These are phyloP conservation scores for Procambarus virginalis DNA, from an alignment of 1,140 invertebrate genomes.

Conservation along the genomic window DNA sequence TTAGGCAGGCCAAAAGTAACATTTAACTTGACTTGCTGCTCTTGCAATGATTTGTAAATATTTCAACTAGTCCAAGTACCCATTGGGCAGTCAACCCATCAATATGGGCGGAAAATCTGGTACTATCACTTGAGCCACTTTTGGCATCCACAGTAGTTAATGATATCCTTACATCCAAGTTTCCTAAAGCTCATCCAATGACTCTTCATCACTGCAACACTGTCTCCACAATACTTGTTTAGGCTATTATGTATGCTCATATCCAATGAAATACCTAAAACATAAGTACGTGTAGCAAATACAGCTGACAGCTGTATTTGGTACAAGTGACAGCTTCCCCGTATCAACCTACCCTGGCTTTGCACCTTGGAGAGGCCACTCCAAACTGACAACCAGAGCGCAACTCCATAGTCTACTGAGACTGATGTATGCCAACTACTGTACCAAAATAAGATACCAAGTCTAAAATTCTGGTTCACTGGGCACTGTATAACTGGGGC, in stretches of 20 bases:
- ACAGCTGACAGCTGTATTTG: too few relatives aligned
- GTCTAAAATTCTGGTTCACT: neutral
- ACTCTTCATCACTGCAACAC: neutral
- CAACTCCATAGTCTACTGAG: too few relatives aligned
- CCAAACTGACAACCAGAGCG: too few relatives aligned
- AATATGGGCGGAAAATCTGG: neutral
- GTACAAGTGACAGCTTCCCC: too few relatives aligned
- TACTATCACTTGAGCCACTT: constrained; percentile 1
- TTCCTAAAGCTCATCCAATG: neutral
- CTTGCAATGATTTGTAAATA: constrained; percentile 1
- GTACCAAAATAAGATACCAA: neutral
- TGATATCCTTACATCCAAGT: neutral
- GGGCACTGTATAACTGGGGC: neutral
- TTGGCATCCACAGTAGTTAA: neutral
- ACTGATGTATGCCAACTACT: too few relatives aligned
- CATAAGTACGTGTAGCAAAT: neutral
- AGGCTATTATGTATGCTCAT: neutral
- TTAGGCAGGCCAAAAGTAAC: constrained; percentile 6
- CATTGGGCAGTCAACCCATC: constrained; percentile 1
- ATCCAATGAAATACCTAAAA: neutral
- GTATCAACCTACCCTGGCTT: too few relatives aligned
- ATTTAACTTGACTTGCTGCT: constrained; percentile 3
- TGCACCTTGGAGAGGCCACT: too few relatives aligned
- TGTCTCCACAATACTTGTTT: neutral
- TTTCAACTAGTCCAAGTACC: neutral